Conservation (phyloP, 2,888 invertebrate species). For the Microplitis deprimator region DNA sequence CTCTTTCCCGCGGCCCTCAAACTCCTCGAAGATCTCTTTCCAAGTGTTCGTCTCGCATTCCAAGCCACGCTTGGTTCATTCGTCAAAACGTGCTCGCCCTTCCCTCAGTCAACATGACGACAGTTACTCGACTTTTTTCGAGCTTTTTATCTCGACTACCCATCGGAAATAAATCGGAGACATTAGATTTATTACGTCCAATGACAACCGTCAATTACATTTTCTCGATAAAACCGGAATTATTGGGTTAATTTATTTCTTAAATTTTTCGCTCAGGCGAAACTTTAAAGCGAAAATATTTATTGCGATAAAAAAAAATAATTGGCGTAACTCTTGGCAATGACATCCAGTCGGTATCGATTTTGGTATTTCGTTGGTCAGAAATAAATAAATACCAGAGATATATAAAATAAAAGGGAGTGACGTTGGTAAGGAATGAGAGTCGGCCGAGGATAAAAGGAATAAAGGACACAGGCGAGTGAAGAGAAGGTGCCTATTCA, state of each 20-base stretch:
- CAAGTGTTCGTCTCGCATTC: constrained; percentile 37
- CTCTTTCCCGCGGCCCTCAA: constrained; percentile 17
- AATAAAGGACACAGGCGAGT: constrained; percentile 37
- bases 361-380: no score
- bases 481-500: constrained; percentile 72
- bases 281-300: no score
- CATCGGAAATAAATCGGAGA: constrained; percentile 25
- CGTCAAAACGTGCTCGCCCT: constrained; percentile 35
- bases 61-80: constrained; percentile 39
- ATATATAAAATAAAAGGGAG: constrained; percentile 32
- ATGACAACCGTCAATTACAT: no score
- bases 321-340: no score
- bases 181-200: not conserved
- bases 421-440: constrained; percentile 27
- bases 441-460: constrained; percentile 43
- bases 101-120: constrained; percentile 14
- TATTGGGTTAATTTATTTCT: no score
- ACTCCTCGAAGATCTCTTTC: constrained; percentile 22
- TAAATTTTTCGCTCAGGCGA: no score
- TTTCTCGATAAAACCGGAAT: no score
- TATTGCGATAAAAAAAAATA: no score
- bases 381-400: not conserved
- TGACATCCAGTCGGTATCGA: no score
- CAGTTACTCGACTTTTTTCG: constrained; percentile 30
- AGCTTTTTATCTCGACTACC: not conserved